Evolutionary conservation across 2,888 invertebrate genomes (phyloP).

Genomic region (Maniola hyperantus): DNA sequence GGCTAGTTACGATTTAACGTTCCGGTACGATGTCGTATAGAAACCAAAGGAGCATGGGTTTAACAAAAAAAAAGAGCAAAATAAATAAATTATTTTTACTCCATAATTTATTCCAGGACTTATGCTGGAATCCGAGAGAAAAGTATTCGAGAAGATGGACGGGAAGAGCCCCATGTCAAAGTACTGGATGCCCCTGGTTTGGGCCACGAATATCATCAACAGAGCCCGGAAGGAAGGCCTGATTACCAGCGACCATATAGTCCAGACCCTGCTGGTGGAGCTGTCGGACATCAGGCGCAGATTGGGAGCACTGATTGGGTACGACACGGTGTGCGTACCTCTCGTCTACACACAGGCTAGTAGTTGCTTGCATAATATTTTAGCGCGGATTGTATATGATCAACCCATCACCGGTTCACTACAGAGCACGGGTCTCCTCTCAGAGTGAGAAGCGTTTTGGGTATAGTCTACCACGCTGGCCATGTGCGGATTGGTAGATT

Average conservation of each 20-base stretch:
- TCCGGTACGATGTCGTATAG: too few relatives aligned
- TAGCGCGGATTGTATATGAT: too few relatives aligned
- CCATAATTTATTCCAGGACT: conserved; percentile 81
- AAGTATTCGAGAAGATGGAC: conserved; percentile 95
- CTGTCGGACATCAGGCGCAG: conserved; percentile 93
- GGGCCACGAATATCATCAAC: conserved; percentile 96
- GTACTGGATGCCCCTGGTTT: conserved; percentile 96
- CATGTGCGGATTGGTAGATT: too few relatives aligned
- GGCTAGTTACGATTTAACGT: too few relatives aligned
- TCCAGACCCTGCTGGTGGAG: conserved; percentile 94
- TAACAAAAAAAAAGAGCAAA: too few relatives aligned
- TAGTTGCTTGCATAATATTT: conserved; percentile 13
- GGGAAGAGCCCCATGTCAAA: conserved; percentile 93
- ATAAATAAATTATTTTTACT: too few relatives aligned
- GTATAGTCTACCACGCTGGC: too few relatives aligned
- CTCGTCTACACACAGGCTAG: conserved; percentile 93
- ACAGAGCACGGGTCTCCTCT: too few relatives aligned
- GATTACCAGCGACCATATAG: conserved; percentile 94
- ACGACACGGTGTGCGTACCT: conserved; percentile 96
- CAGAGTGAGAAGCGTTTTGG: too few relatives aligned
- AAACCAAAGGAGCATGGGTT: too few relatives aligned
- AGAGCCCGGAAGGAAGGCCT: conserved; percentile 92
- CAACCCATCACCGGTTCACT: too few relatives aligned
- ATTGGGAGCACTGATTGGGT: conserved; percentile 92
- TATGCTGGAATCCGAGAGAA: conserved; percentile 95